Evolutionary conservation across 2,888 invertebrate species (phyloP).

Genomic region (Griposia aprilina): DNA sequence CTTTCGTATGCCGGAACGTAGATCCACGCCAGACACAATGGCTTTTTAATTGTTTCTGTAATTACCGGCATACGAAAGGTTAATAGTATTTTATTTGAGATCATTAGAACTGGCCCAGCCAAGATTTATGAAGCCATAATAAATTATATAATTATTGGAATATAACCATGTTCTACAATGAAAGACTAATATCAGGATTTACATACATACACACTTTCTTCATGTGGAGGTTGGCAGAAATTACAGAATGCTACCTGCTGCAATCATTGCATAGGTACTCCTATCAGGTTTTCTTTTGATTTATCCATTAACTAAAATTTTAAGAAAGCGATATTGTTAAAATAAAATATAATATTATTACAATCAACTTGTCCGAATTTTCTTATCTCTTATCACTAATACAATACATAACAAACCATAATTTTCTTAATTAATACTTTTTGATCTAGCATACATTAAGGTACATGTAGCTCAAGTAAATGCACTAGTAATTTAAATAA

Average conservation of each 20-base stretch:
- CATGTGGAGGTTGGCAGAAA: not conserved
- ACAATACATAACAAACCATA: not conserved
- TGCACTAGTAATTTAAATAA: not conserved
- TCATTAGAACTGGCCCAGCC: not conserved
- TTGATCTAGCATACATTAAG: not conserved
- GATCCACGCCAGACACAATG: too few relatives aligned
- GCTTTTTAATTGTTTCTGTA: too few relatives aligned
- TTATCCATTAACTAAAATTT: not conserved
- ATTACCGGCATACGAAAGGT: too few relatives aligned
- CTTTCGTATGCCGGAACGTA: too few relatives aligned
- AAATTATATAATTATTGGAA: not conserved
- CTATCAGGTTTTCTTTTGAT: not conserved
- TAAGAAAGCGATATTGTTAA: constrained; percentile 8
- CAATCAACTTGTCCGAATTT: not conserved
- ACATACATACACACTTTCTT: not conserved
- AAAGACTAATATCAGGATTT: not conserved
- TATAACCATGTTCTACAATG: too few relatives aligned
- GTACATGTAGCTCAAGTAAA: constrained; percentile 1
- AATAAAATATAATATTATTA: constrained; percentile 15
- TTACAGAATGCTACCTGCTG: not conserved
- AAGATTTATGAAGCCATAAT: not conserved
- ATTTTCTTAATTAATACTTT: constrained; percentile 1
- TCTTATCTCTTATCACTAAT: not conserved
- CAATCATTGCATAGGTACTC: not conserved
- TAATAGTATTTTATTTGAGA: constrained; percentile 29